Percentiles rank a stretch among this genome's conserved stretches.
Conservation (phyloP, 2,113 vertebrate species). For the Cinclus cinclus region DNA sequence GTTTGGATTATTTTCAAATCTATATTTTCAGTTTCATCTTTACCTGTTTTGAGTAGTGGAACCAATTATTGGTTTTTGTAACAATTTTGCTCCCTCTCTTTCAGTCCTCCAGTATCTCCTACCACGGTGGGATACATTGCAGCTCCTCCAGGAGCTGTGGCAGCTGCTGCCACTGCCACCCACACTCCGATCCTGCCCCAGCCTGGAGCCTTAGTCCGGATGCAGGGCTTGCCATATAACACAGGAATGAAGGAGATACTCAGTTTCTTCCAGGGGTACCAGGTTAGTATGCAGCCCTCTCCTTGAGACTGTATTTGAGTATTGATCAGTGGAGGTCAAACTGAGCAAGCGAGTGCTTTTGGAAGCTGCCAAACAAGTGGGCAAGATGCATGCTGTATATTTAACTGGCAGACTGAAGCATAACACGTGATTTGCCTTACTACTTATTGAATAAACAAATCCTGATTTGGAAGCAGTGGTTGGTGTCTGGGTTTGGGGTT, state of each 20-base stretch:
- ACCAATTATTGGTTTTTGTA: neutral
- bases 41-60: neutral
- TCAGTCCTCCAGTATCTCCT: slow-evolving; percentile 92
- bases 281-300: slow-evolving; percentile 78
- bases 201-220: slow-evolving; percentile 87
- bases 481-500: neutral
- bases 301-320: neutral
- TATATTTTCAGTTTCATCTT: neutral
- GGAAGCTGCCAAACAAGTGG: neutral
- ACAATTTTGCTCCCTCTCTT: neutral
- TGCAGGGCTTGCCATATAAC: slow-evolving; percentile 96
- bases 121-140: slow-evolving; percentile 90
- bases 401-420: neutral
- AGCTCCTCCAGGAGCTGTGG: slow-evolving; percentile 85
- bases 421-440: neutral
- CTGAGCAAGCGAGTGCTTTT: neutral
- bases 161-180: slow-evolving; percentile 80
- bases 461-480: neutral
- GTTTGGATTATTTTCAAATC: neutral
- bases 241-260: slow-evolving; percentile 95
- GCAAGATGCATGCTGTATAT: neutral
- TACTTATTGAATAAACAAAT: neutral
- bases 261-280: slow-evolving; percentile 96
- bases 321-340: neutral
- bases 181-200: slow-evolving; percentile 82